A percentile compares a stretch with the other conserved stretches of the same genome.
Evolutionary conservation across 2,113 vertebrate genomes (phyloP).

Genomic region (Elgaria multicarinata): DNA sequence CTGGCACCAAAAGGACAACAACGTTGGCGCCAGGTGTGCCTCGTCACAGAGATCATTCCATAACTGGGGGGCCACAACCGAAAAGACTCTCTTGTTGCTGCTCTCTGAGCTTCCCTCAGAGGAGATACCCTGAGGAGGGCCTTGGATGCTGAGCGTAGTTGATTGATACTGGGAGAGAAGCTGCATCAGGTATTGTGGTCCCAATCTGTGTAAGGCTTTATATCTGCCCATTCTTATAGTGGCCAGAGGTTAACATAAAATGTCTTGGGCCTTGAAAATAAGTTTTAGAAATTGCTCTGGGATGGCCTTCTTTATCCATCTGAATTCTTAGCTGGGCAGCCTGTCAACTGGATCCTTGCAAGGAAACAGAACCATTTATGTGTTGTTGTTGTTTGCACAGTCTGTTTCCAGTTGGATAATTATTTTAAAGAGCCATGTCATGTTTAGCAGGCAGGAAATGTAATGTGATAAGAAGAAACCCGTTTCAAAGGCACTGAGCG

Average conservation of each 20-base stretch:
- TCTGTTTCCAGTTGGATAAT: slow-evolving; percentile 59
- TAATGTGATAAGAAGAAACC: slow-evolving; percentile 45
- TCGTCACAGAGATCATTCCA: too few species aligned
- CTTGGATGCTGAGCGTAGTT: too few species aligned
- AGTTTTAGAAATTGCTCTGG: background rate
- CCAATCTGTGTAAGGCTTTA: too few species aligned
- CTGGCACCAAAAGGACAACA: too few species aligned
- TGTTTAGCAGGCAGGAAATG: slow-evolving; percentile 49
- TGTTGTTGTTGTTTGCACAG: slow-evolving; percentile 56
- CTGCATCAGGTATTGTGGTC: too few species aligned
- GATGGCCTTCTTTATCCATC: slow-evolving; percentile 39
- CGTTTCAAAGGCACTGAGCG: slow-evolving; percentile 33
- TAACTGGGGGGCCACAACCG: too few species aligned
- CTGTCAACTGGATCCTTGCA: slow-evolving; percentile 42
- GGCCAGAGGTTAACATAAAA: background rate
- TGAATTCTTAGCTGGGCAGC: slow-evolving; percentile 43
- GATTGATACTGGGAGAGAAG: too few species aligned
- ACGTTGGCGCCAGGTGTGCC: too few species aligned
- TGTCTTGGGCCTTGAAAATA: background rate
- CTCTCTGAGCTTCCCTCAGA: too few species aligned
- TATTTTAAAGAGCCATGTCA: slow-evolving; percentile 53
- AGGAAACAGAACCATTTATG: slow-evolving; percentile 41
- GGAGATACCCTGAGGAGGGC: too few species aligned
- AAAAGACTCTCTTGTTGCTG: too few species aligned
- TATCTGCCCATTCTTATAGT: background rate